Percentiles rank a stretch among this genome's conserved stretches.
phyloP scores from a whole-genome alignment of 2,797 vertebrate species.

The Myoxocephalus aenaeus region DNA sequence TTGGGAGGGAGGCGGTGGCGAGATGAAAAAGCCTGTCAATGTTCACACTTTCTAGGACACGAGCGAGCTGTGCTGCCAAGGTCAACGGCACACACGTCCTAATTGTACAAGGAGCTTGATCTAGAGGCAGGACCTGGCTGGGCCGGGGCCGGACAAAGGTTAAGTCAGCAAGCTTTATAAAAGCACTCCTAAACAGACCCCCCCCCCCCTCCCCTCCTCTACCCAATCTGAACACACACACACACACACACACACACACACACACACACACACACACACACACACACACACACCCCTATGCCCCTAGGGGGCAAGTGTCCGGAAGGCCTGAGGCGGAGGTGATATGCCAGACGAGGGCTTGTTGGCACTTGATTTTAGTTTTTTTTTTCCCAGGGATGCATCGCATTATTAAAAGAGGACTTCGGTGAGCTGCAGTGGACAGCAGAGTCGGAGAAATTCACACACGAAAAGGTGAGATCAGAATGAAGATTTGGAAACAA shows the following conservation, averaged over 20 bases:
- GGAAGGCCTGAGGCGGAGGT: conserved; percentile 60
- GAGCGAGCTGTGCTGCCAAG: conserved; percentile 88
- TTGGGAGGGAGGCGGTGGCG: conserved; percentile 14
- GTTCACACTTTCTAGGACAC: conserved; percentile 89
- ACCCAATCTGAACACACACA: conserved; percentile 25
- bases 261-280: conserved; percentile 29
- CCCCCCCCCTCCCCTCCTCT: conserved; percentile 53
- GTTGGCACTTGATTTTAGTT: conserved; percentile 79
- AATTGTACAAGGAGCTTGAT: conserved; percentile 96
- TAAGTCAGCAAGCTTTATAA: conserved; percentile 94
- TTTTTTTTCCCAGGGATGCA: conserved; percentile 57
- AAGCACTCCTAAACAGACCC: conserved; percentile 88
- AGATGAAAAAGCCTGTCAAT: conserved; percentile 73
- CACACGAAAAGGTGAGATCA: conserved; percentile 35
- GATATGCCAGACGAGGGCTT: conserved; percentile 72
- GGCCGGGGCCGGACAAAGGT: conserved; percentile 91
- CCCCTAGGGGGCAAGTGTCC: conserved; percentile 62
- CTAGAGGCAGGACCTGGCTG: conserved; percentile 90
- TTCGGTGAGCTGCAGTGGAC: conserved; percentile 55
- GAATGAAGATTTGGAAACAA: conserved; percentile 21
- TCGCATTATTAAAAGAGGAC: conserved; percentile 70
- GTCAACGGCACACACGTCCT: conserved; percentile 93
- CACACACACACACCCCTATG: conserved; percentile 22
- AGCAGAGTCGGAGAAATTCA: conserved; percentile 41
- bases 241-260: neutral